Base-by-base conservation (phyloP, 2,797 vertebrate genomes). In the Thripadectes ignobilis region DNA sequence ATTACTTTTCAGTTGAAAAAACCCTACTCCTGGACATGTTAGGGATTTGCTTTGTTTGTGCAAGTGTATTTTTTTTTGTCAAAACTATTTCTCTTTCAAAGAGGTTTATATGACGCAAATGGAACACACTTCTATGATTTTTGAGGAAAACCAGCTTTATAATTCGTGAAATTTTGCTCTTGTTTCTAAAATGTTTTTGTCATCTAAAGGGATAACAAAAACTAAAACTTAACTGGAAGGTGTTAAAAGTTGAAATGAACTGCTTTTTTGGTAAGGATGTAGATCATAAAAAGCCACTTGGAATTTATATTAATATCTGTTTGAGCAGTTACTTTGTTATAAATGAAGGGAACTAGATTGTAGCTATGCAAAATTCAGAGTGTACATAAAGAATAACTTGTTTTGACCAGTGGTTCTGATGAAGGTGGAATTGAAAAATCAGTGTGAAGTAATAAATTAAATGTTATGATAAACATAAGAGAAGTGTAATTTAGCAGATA, bases 1-100 rank as follows among this genome's bases (percentile, higher is more conserved):
- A 43, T 88, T 91, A 62, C 68, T 93, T 92, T 89, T 84, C 29
- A 39, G 29, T 30, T 90, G 67, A 29, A 93, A 92, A 80, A 74
- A 74, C 5, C 0, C 2, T 39, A 49, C 34, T 62, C 61, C n/a
- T 84, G 46, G 36, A 72, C 5, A 1, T 14, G 9, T 45, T 46
- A 72, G 23, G 13, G 65, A 57, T 93, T 92, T 92, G 27, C 54
- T 94, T 92, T 66, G 80, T 90, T 92, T 75, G 14, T n/a, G 22
- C 34, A 52, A 69, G 19, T 45, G 16, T 81, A 34, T 62, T 62
- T 85, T 65, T 58, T 62, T 62, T 57, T 85, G 36, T 58, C 24
- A 82, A 58, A 94, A 55, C 18, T 24, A 12, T 71, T 82, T 79
- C 5, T 46, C 16, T 61, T 90, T 95, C 22, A 68, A 19, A 54